Percentiles rank a stretch among this genome's conserved stretches.
phyloP scores from a whole-genome alignment of 92 coral and sea anemone genomes.

The Nematostella vectensis region DNA sequence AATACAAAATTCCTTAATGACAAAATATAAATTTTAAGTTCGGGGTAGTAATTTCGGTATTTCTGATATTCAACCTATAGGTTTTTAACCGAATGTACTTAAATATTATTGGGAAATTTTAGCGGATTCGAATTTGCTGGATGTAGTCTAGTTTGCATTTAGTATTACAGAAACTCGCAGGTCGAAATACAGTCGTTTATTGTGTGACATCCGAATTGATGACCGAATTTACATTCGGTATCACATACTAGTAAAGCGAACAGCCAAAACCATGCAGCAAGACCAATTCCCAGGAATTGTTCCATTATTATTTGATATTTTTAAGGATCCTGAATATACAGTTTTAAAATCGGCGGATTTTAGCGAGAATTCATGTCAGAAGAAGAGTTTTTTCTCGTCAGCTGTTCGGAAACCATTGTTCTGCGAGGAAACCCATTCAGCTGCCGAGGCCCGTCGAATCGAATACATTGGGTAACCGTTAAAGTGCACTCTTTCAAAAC shows the following conservation, averaged over 20 bases:
- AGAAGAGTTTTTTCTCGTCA: conserved; percentile 49
- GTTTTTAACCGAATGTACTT: no score
- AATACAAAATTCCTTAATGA: no score
- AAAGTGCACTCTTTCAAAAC: conserved; percentile 46
- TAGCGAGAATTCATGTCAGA: no score
- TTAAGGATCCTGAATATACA: no score
- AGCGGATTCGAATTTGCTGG: conserved; percentile 3
- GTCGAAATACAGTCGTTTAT: conserved; percentile 4
- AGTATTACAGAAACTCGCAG: background rate
- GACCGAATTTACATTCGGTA: background rate
- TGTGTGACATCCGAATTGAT: conserved; percentile 56
- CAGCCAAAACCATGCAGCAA: background rate
- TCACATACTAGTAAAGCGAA: background rate
- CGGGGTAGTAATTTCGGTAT: no score
- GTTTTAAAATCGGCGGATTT: no score
- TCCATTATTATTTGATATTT: no score
- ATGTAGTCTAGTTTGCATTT: background rate
- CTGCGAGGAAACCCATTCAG: conserved; percentile 86
- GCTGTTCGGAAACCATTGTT: conserved; percentile 91
- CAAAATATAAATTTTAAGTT: no score
- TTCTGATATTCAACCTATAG: no score
- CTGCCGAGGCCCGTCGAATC: conserved; percentile 53
- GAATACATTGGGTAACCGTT: conserved; percentile 67
- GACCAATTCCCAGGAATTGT: background rate
- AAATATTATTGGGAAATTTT: no score